Evolutionary conservation across 1,140 invertebrate genomes (phyloP).

Genomic region (Meloidogyne floridensis): DNA sequence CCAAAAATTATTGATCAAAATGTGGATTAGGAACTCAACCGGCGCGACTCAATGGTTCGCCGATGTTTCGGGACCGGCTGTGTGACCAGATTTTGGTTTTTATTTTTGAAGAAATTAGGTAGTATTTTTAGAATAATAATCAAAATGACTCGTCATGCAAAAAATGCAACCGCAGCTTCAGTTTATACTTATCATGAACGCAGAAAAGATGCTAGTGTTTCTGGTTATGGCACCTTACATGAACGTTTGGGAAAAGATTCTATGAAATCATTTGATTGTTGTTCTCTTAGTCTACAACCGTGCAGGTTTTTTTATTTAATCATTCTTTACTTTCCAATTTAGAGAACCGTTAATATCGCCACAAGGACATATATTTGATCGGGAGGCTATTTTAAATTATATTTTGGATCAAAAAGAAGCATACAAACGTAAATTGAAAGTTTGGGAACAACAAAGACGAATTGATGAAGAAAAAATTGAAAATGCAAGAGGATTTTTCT

Average conservation of each 20-base stretch:
- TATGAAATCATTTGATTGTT: constrained; percentile 96
- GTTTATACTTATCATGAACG: constrained; percentile 98
- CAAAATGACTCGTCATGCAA: constrained; percentile 77
- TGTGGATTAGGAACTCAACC: too few relatives aligned
- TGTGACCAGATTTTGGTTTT: too few relatives aligned
- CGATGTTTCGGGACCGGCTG: too few relatives aligned
- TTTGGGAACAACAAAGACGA: constrained; percentile 80
- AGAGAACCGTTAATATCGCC: constrained; percentile 70
- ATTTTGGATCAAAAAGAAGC: constrained; percentile 92
- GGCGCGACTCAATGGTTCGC: too few relatives aligned
- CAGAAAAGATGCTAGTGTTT: constrained; percentile 85
- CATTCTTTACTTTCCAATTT: constrained; percentile 32
- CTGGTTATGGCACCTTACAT: constrained; percentile 71
- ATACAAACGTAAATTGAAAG: constrained; percentile 83
- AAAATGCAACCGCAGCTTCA: constrained; percentile 94
- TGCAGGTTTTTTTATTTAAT: constrained; percentile 72
- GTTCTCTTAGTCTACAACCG: constrained; percentile 91
- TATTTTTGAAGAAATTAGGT: too few relatives aligned
- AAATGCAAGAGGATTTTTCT: constrained; percentile 11
- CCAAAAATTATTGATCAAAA: too few relatives aligned
- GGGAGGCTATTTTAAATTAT: constrained; percentile 93
- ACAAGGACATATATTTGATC: constrained; percentile 93
- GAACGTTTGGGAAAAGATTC: constrained; percentile 89
- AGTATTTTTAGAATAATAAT: too few relatives aligned
- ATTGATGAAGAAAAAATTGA: constrained; percentile 54